Evolutionary conservation across 2,888 invertebrate species (phyloP).

Genomic region (Papilio demoleus): DNA sequence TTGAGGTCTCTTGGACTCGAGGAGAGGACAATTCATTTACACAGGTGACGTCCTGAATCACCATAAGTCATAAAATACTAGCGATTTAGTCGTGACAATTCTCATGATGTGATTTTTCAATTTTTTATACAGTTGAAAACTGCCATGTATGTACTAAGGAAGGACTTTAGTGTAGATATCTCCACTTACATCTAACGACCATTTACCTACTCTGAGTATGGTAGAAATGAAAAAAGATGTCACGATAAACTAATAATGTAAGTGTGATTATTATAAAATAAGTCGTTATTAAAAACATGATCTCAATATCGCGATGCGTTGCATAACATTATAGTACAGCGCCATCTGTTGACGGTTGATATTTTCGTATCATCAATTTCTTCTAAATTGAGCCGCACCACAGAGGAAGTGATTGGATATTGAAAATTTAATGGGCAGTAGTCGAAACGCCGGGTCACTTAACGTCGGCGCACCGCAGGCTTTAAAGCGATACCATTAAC

Average conservation of each 20-base stretch:
- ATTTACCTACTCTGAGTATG: too few relatives aligned
- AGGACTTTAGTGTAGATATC: too few relatives aligned
- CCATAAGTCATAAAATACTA: slow-evolving; percentile 12
- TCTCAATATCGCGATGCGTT: background rate
- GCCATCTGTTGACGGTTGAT: slow-evolving; percentile 1
- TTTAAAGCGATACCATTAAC: slow-evolving; percentile 31
- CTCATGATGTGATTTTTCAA: too few relatives aligned
- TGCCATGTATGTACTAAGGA: too few relatives aligned
- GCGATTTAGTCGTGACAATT: slow-evolving; percentile 4
- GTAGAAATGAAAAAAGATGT: too few relatives aligned
- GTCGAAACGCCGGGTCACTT: background rate
- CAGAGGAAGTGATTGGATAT: slow-evolving; percentile 20
- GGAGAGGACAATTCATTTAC: slow-evolving; percentile 44
- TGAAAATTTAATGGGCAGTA: slow-evolving; percentile 11
- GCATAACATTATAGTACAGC: background rate
- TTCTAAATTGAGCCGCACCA: background rate
- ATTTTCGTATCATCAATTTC: background rate
- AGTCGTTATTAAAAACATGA: background rate
- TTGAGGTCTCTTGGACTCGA: slow-evolving; percentile 43
- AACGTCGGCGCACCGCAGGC: slow-evolving; percentile 6
- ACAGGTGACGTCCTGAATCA: slow-evolving; percentile 39
- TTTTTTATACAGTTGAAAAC: too few relatives aligned
- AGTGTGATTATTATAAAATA: background rate
- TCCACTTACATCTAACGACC: too few relatives aligned
- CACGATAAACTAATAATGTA: too few relatives aligned